These are phyloP conservation scores for Neodiprion fabricii DNA, from an alignment of 1,140 invertebrate species.

Conservation along the genomic window DNA sequence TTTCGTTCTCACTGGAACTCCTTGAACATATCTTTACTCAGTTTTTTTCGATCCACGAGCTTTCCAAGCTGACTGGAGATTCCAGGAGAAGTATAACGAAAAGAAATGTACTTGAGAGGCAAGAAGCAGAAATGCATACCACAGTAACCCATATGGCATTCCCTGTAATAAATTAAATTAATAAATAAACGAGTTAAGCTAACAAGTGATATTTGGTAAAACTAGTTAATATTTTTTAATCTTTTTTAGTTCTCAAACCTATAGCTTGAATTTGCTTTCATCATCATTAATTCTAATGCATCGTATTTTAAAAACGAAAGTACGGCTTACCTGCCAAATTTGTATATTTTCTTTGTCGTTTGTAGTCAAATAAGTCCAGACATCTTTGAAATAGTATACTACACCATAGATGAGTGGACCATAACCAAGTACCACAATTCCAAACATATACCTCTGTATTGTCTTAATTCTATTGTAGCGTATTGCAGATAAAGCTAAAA, in stretches of 20 bases:
- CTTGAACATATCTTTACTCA: slow-evolving; percentile 43
- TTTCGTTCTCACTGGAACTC: not conserved
- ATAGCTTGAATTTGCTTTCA: slow-evolving; percentile 11
- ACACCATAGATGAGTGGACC: slow-evolving; percentile 83
- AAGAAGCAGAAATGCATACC: slow-evolving; percentile 91
- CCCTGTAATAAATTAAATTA: slow-evolving; percentile 68
- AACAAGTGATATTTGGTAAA: not conserved
- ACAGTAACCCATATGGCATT: slow-evolving; percentile 90
- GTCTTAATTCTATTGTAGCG: slow-evolving; percentile 81
- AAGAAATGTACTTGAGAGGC: slow-evolving; percentile 92
- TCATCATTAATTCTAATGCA: slow-evolving; percentile 10
- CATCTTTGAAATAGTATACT: slow-evolving; percentile 83
- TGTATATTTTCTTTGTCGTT: slow-evolving; percentile 73
- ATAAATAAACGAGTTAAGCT: slow-evolving; percentile 28
- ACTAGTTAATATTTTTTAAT: not conserved
- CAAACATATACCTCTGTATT: slow-evolving; percentile 84
- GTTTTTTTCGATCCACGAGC: slow-evolving; percentile 69
- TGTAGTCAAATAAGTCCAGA: slow-evolving; percentile 79
- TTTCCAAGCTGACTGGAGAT: slow-evolving; percentile 87
- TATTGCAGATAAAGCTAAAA: slow-evolving; percentile 86
- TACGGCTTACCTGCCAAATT: slow-evolving; percentile 76
- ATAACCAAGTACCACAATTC: slow-evolving; percentile 79
- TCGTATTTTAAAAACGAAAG: slow-evolving; percentile 14
- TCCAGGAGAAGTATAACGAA: slow-evolving; percentile 87
- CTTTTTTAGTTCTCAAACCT: slow-evolving; percentile 12